Percentiles rank a stretch among this genome's conserved stretches.
Conservation (phyloP, 2,113 vertebrate species). For the Peucedramus taeniatus region DNA sequence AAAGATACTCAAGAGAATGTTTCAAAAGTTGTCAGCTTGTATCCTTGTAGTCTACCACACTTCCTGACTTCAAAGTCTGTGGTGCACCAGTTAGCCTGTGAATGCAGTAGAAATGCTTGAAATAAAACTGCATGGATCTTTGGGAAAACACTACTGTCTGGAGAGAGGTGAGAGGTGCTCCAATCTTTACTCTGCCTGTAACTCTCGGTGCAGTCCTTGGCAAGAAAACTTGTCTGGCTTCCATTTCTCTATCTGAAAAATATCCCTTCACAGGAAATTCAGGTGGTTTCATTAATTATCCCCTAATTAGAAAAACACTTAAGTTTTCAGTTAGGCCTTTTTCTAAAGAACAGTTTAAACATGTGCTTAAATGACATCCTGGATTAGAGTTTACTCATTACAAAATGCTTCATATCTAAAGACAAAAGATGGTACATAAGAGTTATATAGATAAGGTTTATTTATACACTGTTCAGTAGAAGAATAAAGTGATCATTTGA, state of each 20-base stretch:
- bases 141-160: not conserved
- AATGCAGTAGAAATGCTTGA: not conserved
- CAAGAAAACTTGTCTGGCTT: not conserved
- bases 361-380: not conserved
- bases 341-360: not conserved
- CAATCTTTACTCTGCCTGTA: not conserved
- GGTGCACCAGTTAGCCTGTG: not conserved
- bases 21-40: slow-evolving; percentile 34
- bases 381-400: not conserved
- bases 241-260: not conserved
- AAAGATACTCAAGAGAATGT: not conserved
- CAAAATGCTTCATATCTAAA: not conserved
- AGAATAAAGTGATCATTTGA: not conserved
- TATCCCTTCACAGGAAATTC: not conserved
- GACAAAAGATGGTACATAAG: not conserved
- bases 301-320: not conserved
- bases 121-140: not conserved
- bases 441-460: not conserved
- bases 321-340: not conserved
- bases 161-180: not conserved
- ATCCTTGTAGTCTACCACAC: slow-evolving; percentile 15
- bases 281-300: not conserved
- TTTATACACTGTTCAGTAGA: not conserved
- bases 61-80: slow-evolving; percentile 39
- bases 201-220: not conserved